These are phyloP conservation scores for Saguinus imperator DNA, from an alignment of 2,113 vertebrate species.

Conservation along the genomic window DNA sequence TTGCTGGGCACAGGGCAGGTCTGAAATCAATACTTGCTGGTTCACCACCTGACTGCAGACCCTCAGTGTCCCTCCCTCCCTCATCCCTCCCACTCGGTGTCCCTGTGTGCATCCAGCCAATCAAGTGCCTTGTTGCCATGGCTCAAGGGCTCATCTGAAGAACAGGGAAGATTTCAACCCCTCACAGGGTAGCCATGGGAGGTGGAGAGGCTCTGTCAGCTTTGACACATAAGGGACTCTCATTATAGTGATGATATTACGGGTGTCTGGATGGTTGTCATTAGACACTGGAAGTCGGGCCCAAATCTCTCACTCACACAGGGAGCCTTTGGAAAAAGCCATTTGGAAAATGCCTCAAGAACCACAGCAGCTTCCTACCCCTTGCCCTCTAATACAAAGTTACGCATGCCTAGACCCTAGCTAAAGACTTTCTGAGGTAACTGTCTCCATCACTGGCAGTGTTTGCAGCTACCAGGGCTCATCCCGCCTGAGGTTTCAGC, in stretches of 20 bases:
- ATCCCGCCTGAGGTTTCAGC: background rate
- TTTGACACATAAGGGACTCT: background rate
- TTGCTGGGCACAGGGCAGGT: background rate
- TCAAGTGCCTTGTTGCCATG: background rate
- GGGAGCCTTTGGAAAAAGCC: background rate
- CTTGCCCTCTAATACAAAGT: background rate
- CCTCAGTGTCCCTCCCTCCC: background rate
- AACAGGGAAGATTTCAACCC: background rate
- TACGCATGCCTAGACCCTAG: background rate
- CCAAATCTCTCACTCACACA: background rate
- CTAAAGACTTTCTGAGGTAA: background rate
- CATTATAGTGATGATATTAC: background rate
- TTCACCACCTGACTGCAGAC: background rate
- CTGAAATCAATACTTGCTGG: background rate
- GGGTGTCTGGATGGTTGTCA: background rate
- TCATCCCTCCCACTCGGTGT: background rate
- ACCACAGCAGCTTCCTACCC: background rate
- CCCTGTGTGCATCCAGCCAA: background rate
- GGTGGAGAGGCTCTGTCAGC: background rate
- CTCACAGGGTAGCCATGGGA: background rate
- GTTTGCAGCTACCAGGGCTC: background rate
- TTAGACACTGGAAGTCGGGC: background rate
- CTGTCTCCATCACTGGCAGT: background rate
- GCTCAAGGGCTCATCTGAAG: background rate
- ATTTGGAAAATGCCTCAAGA: background rate